These are phyloP conservation scores for Bovichtus variegatus DNA, from an alignment of 2,797 vertebrate species.

Conservation along the genomic window DNA sequence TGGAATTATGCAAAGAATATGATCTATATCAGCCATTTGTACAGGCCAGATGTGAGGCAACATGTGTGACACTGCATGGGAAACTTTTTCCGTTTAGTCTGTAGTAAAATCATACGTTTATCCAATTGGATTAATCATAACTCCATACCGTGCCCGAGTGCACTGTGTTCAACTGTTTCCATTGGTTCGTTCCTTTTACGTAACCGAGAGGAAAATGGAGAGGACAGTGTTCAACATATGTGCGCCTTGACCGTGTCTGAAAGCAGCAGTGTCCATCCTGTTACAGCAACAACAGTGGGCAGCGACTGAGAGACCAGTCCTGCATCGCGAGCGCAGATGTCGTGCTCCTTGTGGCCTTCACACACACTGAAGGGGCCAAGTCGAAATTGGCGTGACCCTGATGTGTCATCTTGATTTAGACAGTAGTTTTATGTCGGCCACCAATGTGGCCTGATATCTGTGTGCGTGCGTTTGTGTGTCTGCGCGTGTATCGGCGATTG, in stretches of 20 bases:
- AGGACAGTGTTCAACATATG: slow-evolving; percentile 55
- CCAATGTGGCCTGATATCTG: slow-evolving; percentile 62
- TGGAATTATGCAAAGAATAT: slow-evolving; percentile 74
- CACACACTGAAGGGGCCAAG: slow-evolving; percentile 71
- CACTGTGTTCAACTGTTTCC: slow-evolving; percentile 28
- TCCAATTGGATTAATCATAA: slow-evolving; percentile 55
- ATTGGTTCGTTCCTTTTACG: slow-evolving; percentile 51
- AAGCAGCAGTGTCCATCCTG: slow-evolving; percentile 54
- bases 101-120: slow-evolving; percentile 54
- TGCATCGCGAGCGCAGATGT: slow-evolving; percentile 69
- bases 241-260: slow-evolving; percentile 64
- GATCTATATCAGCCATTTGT: slow-evolving; percentile 63
- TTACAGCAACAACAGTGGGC: slow-evolving; percentile 63
- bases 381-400: slow-evolving; percentile 79
- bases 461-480: slow-evolving; percentile 16
- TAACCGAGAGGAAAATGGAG: slow-evolving; percentile 48
- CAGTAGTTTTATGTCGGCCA: slow-evolving; percentile 50
- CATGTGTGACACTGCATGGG: slow-evolving; percentile 43
- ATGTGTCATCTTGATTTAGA: slow-evolving; percentile 82
- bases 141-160: slow-evolving; percentile 18
- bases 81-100: slow-evolving; percentile 46
- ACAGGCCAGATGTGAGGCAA: slow-evolving; percentile 40
- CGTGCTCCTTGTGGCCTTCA: slow-evolving; percentile 79
- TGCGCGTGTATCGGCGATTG: slow-evolving; percentile 25
- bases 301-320: slow-evolving; percentile 57